Percentiles rank a stretch among this genome's conserved stretches.
Evolutionary conservation across 2,797 vertebrate species (phyloP).

Genomic region (Anomalospiza imberbis): DNA sequence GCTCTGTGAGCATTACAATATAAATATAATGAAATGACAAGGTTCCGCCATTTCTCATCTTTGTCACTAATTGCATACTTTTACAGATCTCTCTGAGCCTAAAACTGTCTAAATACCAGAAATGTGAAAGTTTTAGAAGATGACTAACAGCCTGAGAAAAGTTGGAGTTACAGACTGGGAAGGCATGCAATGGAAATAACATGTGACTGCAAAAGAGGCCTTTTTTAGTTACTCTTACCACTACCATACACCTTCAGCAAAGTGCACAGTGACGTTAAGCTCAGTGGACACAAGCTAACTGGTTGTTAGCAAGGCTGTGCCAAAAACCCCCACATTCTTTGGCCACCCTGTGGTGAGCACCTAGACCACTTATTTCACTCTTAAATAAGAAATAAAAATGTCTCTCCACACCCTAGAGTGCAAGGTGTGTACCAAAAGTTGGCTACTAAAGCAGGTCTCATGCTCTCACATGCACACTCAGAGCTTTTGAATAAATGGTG

Average conservation of each 20-base stretch:
- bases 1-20: neutral
- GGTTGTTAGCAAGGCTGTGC: neutral
- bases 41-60: slow-evolving; percentile 15
- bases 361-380: neutral
- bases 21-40: slow-evolving; percentile 4
- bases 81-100: slow-evolving; percentile 13
- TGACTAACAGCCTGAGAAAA: slow-evolving; percentile 26
- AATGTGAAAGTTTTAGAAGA: slow-evolving; percentile 41
- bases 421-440: neutral
- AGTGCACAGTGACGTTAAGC: neutral
- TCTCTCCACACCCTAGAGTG: neutral
- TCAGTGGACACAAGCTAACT: neutral
- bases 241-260: neutral
- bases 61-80: slow-evolving; percentile 37
- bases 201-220: neutral
- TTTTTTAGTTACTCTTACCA: neutral
- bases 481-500: neutral
- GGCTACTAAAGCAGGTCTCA: neutral
- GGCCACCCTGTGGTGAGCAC: neutral
- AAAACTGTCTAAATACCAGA: slow-evolving; percentile 29
- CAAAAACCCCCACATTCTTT: neutral
- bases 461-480: neutral
- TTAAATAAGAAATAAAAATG: neutral
- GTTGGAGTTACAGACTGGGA: slow-evolving; percentile 1
- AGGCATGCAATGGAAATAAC: neutral